Conservation (phyloP, 2,888 invertebrate genomes). For the Ichneumoninae sp. region DNA sequence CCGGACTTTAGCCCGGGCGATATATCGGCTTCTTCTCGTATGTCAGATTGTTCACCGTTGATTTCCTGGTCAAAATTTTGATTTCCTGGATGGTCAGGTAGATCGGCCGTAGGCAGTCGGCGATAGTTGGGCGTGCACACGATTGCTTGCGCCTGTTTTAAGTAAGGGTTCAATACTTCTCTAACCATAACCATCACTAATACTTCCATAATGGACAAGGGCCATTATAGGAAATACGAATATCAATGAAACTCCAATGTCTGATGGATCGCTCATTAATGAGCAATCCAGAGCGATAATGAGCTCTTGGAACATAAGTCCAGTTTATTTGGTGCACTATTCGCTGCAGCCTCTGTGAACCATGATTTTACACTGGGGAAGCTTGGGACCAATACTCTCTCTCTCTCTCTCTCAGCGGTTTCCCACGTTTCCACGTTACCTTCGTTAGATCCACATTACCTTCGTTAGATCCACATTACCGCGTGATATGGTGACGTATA, state of each 20-base stretch:
- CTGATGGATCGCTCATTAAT: neutral
- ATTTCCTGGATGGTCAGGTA: conserved; percentile 10
- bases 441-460: neutral
- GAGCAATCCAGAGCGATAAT: neutral
- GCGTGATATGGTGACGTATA: neutral
- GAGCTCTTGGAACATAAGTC: neutral
- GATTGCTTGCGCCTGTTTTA: neutral
- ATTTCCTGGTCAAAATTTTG: neutral
- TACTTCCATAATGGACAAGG: neutral
- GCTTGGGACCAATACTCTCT: neutral
- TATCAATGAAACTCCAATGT: neutral
- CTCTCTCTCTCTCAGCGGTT: neutral
- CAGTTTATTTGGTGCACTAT: neutral
- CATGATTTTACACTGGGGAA: neutral
- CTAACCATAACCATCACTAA: neutral
- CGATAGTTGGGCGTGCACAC: neutral
- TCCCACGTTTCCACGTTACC: neutral
- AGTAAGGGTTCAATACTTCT: neutral
- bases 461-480: neutral
- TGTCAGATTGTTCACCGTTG: conserved; percentile 32
- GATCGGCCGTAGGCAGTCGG: neutral
- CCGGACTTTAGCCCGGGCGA: neutral
- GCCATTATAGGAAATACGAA: neutral
- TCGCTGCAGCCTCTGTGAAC: neutral
- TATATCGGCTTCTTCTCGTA: neutral